Evolutionary conservation across 2,888 invertebrate species (phyloP).

Genomic region (Ormyrus rosae): DNA sequence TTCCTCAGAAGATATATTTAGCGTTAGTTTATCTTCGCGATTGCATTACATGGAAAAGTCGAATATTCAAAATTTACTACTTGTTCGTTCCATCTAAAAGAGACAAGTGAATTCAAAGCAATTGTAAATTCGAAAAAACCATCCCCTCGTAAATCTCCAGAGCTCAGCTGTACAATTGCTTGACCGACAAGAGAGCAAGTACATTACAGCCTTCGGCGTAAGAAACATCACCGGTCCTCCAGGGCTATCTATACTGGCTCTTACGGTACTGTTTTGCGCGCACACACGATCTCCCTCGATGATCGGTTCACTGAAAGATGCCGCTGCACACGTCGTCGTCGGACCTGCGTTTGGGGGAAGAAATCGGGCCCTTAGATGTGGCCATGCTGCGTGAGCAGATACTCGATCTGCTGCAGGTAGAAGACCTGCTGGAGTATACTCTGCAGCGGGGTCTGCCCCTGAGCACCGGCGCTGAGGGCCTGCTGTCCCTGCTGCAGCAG

Average conservation of each 20-base stretch:
- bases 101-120: conserved; percentile 12
- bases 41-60: conserved; percentile 3
- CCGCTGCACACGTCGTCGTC: neutral
- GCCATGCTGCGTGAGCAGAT: conserved; percentile 71
- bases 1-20: too few relatives aligned
- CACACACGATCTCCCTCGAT: conserved; percentile 28
- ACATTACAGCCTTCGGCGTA: neutral
- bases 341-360: neutral
- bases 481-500: conserved; percentile 69
- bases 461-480: conserved; percentile 57
- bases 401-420: conserved; percentile 71
- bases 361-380: conserved; percentile 63
- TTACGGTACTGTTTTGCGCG: conserved; percentile 17
- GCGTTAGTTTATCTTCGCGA: too few relatives aligned
- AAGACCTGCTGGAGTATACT: conserved; percentile 73
- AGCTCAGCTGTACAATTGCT: neutral
- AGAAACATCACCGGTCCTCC: neutral
- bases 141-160: neutral
- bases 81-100: neutral
- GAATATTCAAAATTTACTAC: neutral
- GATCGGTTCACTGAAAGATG: neutral
- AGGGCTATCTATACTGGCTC: conserved; percentile 3
- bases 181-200: neutral
- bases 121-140: neutral
- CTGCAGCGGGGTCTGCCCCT: conserved; percentile 72